Percentiles rank a stretch among this genome's conserved stretches.
These are phyloP conservation scores for Eledona agricola DNA, from an alignment of 2,888 invertebrate species.

Conservation along the genomic window DNA sequence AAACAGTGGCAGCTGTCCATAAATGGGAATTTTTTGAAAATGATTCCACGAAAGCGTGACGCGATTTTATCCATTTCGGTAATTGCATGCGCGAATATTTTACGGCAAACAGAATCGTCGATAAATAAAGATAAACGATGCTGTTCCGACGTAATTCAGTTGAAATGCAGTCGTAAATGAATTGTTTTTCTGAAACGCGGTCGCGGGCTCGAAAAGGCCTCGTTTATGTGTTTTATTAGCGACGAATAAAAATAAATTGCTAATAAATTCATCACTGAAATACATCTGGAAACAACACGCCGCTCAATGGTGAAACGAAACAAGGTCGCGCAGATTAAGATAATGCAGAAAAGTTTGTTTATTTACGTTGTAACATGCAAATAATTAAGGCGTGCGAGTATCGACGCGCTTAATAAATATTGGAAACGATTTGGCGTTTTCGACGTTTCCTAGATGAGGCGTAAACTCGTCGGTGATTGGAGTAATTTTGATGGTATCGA, in stretches of 20 bases:
- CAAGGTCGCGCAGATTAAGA: conserved; percentile 32
- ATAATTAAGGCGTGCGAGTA: conserved; percentile 42
- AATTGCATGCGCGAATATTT: conserved; percentile 5
- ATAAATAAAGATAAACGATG: conserved; percentile 20
- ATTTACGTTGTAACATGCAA: conserved; percentile 37
- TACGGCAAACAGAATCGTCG: conserved; percentile 21
- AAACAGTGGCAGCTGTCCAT: conserved; percentile 14
- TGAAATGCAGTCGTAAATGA: conserved; percentile 18
- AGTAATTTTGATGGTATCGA: conserved; percentile 4
- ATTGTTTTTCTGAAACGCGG: conserved; percentile 5
- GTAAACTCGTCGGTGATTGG: conserved; percentile 6
- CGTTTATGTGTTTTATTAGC: conserved; percentile 4
- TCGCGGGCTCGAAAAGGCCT: conserved; percentile 1
- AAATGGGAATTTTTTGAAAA: conserved; percentile 7
- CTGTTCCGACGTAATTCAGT: conserved; percentile 18
- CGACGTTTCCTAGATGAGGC: conserved; percentile 9
- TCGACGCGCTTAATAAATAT: conserved; percentile 39
- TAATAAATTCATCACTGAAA: conserved; percentile 17
- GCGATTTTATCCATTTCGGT: conserved; percentile 15
- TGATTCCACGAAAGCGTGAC: conserved; percentile 8
- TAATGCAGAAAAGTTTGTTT: conserved; percentile 31
- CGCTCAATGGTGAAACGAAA: conserved; percentile 26
- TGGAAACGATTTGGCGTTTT: conserved; percentile 33
- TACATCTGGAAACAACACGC: conserved; percentile 29
- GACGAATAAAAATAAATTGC: conserved; percentile 18